Evolutionary conservation across 2,888 invertebrate genomes (phyloP).

Genomic region (Autographa gamma): DNA sequence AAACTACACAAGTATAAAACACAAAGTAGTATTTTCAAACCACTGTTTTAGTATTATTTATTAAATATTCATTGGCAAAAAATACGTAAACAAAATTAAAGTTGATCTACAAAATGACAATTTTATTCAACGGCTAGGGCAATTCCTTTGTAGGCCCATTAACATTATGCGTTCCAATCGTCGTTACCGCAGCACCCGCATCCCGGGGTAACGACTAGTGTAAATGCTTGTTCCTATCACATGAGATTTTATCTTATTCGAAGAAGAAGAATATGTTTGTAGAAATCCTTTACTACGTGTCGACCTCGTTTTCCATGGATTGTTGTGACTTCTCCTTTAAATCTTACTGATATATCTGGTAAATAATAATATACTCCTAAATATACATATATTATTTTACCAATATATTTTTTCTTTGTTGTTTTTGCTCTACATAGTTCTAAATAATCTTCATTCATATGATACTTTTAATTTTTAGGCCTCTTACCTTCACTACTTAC

Average conservation of each 20-base stretch:
- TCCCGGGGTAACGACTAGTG: slow-evolving; percentile 36
- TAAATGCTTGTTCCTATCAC: slow-evolving; percentile 40
- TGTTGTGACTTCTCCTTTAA: background rate
- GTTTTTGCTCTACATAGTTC: background rate
- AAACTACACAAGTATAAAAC: background rate
- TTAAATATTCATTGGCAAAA: slow-evolving; percentile 31
- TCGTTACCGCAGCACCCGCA: slow-evolving; percentile 27
- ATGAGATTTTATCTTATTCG: slow-evolving; percentile 40
- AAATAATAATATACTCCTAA: background rate
- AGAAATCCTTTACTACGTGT: background rate
- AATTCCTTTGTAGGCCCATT: slow-evolving; percentile 39
- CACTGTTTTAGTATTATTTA: slow-evolving; percentile 3
- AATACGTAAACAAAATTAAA: slow-evolving; percentile 24
- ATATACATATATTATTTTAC: background rate
- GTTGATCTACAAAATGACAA: slow-evolving; percentile 21
- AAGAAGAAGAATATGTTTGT: slow-evolving; percentile 19
- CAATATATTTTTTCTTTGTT: background rate
- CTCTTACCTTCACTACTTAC: background rate
- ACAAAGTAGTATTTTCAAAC: slow-evolving; percentile 8
- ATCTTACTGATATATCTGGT: background rate
- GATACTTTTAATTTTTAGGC: background rate
- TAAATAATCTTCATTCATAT: background rate
- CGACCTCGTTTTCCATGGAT: background rate
- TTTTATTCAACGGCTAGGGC: slow-evolving; percentile 22
- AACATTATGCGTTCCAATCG: slow-evolving; percentile 47